Base-by-base conservation (phyloP, 2,797 vertebrate genomes). In the Lutjanus argentimaculatus region DNA sequence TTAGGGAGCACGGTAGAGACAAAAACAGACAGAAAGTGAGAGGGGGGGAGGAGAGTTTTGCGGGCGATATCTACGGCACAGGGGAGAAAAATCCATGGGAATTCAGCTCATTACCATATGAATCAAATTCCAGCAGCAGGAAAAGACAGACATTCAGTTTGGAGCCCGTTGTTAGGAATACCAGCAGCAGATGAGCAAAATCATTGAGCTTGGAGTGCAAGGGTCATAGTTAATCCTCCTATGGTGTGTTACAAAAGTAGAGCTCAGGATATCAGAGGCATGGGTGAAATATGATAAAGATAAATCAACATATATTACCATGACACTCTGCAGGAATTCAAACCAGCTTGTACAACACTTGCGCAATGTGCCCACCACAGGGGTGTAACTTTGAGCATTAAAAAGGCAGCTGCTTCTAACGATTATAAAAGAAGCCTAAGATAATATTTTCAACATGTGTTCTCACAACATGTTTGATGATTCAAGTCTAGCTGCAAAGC, bases 81-180 rank as follows among this genome's bases (percentile, higher is more conserved):
- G 84, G 86, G 86, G 86, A 88, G 79, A 79, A 66, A 87, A 88
- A 86, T 85, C 84, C 88, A 91, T 93, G 85, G 91, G 90, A 93
- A 93, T 91, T 77, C 2, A 51, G 14, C 76, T 89, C 73, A 93
- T 95, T 95, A 91, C 77, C 92, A 95, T 93, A 87, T 94, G 90
- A 95, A 96, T 94, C 42, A 87, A 85, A 93, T 95, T 94, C 90
- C 93, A 88, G 64, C 88, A 92, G 83, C 79, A 88, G 75, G 80
- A 90, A 83, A 89, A 90, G 56, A 89, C 72, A 79, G 63, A 83
- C 85, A 75, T 78, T 71, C 79, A 86, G 81, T 86, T 81, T 73
- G 69, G 58, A 83, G 77, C 62, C 69, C 6, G 77, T 86, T 86
- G 85, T 88, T 82, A 36, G 70, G 69, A 88, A 79, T 59, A 73